Evolutionary conservation across 2,113 vertebrate species (phyloP), one percentile per base, ranked within the genome.

Genomic region (Pogona vitticeps): DNA sequence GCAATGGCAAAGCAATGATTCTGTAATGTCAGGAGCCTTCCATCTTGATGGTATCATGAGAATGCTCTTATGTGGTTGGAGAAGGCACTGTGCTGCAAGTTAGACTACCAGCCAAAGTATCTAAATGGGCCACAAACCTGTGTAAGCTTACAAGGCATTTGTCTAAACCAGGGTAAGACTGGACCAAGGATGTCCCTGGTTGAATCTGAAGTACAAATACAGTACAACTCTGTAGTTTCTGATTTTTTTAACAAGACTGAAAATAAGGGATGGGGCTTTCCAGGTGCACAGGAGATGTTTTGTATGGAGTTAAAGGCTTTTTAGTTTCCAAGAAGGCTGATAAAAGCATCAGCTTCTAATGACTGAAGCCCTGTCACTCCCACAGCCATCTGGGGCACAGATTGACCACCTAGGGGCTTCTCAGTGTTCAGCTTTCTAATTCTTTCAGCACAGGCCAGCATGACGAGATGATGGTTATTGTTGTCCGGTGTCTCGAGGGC

Each of bases 131-230:
- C 38, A 73, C 71, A 52, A 6, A 73, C 7, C 36, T 17, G 28
- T n/a, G 28, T 56, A 56, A 56, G 28, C 42, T 46, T 46, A 26
- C 28, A 76, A 76, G 40, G 21, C 23, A 42, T 2, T 52, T 52
- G 42, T 23, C 73, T 76, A 14, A 76, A 52, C 46, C 46, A 52
- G 40, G 14, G 40, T 46, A 76, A 52, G 40, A 52, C 40, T 70
- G 5, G 68, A 70, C n/a, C 13, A 33, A 31, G 56, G 23, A 58
- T 71, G 88, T 20, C 71, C 86, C 89, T 86, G 70, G 67, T 28
- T 71, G 67, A 84, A 84, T 86, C 28, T 0, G 1, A 7, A 46
- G 67, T 0, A 0, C 56, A 63, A 76, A 73, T 21, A 68, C 8
- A 31, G 4, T 23, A 14, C 17, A 63, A 4, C 7, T 63, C 61